Base-by-base conservation (phyloP, 2,888 invertebrate genomes). In the Saturnia pavonia region DNA sequence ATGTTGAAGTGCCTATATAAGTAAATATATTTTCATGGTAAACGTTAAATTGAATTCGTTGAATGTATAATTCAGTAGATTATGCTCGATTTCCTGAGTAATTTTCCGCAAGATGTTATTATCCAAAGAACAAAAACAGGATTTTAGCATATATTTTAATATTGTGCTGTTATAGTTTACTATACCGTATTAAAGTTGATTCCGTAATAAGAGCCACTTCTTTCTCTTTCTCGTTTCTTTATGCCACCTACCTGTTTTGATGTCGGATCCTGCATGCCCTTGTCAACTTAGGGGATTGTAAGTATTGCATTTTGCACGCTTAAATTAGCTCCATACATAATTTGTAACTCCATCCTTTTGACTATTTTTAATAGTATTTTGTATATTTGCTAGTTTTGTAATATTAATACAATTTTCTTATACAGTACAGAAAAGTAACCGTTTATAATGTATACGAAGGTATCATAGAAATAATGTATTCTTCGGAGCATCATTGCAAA, bases 201-300 rank as follows among this genome's bases (percentile, higher is more conserved):
- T 40, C 42, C 25, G 42, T 70, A 67, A 67, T 54, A 67, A 71
- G 57, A 63, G 73, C 73, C 68, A 76, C 78, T 77, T 76, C 69
- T 83, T 82, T 88, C 80, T 82, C 78, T 87, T 88, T 86, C 83
- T 80, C 72, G 77, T 89, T 88, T 89, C 86, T 91, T 89, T 89
- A 83, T 91, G 90, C 92, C 85, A 85, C 83, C 88, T 81, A 77
- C 79, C 85, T 75, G 79, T 80, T 81, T 80, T 83, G 85, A 84
- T 78, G 84, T 88, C 78, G 93, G 92, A 92, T 80, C 91, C 92
- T 88, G 93, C 93, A 94, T 92, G 93, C 85, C 81, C 85, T 89
- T 91, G 86, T 80, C 89, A 85, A 85, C 89, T 83, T 92, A 94
- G 93, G 92, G 93, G 81, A 92, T 93, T 85, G 93, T 93, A 90